Evolutionary conservation across 2,797 vertebrate genomes (phyloP).

Genomic region (Chrysocyon brachyurus): DNA sequence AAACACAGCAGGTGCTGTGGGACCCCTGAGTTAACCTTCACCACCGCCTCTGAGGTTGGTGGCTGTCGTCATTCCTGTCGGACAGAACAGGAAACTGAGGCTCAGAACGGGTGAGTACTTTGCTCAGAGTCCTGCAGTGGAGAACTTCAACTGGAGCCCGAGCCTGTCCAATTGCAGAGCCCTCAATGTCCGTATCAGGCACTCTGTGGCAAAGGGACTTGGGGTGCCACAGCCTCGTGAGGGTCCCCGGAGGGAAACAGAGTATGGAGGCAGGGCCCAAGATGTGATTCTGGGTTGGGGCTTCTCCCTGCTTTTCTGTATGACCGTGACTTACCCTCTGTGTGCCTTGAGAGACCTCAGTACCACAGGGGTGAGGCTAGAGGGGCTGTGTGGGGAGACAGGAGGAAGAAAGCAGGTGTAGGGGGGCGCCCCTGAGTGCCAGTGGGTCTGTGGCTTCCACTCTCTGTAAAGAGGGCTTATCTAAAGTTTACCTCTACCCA

Average conservation of each 20-base stretch:
- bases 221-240: not conserved
- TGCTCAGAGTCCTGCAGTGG: not conserved
- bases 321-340: not conserved
- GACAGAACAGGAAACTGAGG: constrained; percentile 15
- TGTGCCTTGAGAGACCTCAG: not conserved
- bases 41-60: not conserved
- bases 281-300: not conserved
- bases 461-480: not conserved
- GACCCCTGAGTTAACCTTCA: not conserved
- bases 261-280: not conserved
- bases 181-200: not conserved
- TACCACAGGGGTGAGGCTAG: not conserved
- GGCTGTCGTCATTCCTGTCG: not conserved
- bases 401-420: not conserved
- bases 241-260: not conserved
- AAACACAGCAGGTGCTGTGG: not conserved
- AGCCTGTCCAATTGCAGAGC: not conserved
- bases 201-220: not conserved
- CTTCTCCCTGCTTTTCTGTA: not conserved
- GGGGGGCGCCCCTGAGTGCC: not conserved
- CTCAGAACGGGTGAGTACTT: not conserved
- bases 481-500: not conserved
- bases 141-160: not conserved
- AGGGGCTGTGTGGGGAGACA: not conserved
- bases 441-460: not conserved